Evolutionary conservation across 2,888 invertebrate species (phyloP).

Genomic region (Brachycybe producta): DNA sequence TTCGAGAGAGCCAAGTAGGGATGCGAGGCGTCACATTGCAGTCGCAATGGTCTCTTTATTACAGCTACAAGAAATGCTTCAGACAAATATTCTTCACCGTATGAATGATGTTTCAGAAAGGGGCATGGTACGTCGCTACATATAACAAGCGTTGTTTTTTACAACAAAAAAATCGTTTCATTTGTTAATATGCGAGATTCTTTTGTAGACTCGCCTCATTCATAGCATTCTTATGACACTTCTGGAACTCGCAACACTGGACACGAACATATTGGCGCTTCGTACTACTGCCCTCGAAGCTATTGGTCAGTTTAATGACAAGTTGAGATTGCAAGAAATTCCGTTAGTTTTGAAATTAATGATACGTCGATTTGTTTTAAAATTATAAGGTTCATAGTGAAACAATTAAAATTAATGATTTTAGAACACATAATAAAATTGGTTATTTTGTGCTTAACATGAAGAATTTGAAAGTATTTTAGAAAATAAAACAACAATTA

Average conservation of each 20-base stretch:
- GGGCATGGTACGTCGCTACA: constrained; percentile 8
- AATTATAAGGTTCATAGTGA: neutral
- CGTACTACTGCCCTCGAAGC: constrained; percentile 12
- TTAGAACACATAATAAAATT: neutral
- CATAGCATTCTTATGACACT: constrained; percentile 14
- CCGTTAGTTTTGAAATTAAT: neutral
- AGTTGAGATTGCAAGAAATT: neutral
- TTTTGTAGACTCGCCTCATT: constrained; percentile 12
- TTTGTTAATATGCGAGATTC: too few relatives aligned
- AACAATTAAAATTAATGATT: neutral
- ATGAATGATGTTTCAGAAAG: constrained; percentile 12
- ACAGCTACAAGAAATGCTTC: constrained; percentile 13
- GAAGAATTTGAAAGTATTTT: too few relatives aligned
- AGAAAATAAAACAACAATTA: too few relatives aligned
- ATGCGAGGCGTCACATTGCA: constrained; percentile 12
- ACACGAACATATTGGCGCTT: constrained; percentile 10
- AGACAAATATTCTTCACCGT: constrained; percentile 7
- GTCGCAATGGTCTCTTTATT: constrained; percentile 12
- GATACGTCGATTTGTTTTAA: neutral
- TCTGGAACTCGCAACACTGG: constrained; percentile 11
- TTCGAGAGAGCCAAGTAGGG: constrained; percentile 2
- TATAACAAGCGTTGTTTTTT: too few relatives aligned
- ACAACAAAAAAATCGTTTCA: too few relatives aligned
- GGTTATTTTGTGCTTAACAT: too few relatives aligned
- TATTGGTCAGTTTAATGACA: constrained; percentile 4